Percentiles rank a stretch among this genome's conserved stretches.
These are phyloP conservation scores for Scaptomyza hsui DNA, from an alignment of 1,140 invertebrate species.

Conservation along the genomic window DNA sequence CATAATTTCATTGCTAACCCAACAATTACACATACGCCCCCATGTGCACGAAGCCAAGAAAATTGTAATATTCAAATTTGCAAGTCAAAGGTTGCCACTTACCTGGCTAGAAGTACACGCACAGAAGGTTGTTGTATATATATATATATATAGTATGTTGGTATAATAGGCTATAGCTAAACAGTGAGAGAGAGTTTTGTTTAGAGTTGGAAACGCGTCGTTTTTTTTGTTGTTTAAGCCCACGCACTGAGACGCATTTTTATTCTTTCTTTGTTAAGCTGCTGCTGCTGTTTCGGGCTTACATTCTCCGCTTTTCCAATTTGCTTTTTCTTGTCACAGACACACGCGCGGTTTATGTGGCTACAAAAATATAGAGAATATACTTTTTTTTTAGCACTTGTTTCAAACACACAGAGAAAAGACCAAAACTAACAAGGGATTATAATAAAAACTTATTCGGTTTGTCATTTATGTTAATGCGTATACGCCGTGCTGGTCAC, in stretches of 20 bases:
- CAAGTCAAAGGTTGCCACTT: conserved; percentile 36
- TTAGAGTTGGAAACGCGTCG: conserved; percentile 23
- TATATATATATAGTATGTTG: conserved; percentile 8
- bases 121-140: conserved; percentile 17
- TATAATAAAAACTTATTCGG: conserved; percentile 50
- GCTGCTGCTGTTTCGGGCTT: conserved; percentile 11
- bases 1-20: conserved; percentile 36
- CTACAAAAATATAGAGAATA: conserved; percentile 14
- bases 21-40: conserved; percentile 42
- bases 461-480: conserved; percentile 71
- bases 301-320: conserved; percentile 33
- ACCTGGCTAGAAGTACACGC: conserved; percentile 43
- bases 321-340: conserved; percentile 50
- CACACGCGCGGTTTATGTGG: conserved; percentile 34
- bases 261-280: not conserved
- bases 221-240: conserved; percentile 18
- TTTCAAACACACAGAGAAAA: conserved; percentile 9
- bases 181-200: conserved; percentile 26
- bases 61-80: conserved; percentile 23
- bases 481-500: conserved; percentile 50
- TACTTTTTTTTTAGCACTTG: conserved; percentile 13
- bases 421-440: conserved; percentile 7
- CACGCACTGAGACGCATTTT: conserved; percentile 35
- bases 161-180: conserved; percentile 27
- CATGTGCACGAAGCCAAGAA: not conserved